Evolutionary conservation across 2,113 vertebrate genomes (phyloP).

Genomic region (Lanius collurio): DNA sequence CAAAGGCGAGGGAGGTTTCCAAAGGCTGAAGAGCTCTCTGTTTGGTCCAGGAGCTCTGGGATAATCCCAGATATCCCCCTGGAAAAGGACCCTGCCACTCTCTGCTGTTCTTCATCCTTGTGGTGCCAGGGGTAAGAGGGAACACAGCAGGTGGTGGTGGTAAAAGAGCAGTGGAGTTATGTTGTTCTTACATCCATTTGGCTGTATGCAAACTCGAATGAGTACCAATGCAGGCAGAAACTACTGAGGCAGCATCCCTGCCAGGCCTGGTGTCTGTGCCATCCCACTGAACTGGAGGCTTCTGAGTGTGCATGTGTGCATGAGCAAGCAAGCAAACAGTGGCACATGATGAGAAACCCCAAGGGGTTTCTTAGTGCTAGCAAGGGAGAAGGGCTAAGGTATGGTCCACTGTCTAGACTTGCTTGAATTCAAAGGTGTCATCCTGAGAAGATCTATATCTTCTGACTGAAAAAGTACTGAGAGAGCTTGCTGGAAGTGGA

Average conservation of each 20-base stretch:
- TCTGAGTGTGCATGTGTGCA: not conserved
- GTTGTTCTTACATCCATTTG: not conserved
- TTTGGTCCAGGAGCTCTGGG: not conserved
- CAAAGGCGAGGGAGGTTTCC: not conserved
- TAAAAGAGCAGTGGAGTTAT: not conserved
- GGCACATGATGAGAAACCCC: not conserved
- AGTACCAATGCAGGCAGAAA: not conserved
- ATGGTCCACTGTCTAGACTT: not conserved
- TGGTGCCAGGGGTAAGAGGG: not conserved
- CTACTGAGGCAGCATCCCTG: not conserved
- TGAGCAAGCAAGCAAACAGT: not conserved
- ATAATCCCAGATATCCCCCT: not conserved
- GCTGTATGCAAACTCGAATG: not conserved
- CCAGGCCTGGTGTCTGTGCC: fast-evolving
- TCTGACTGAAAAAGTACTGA: not conserved
- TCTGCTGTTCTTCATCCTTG: not conserved
- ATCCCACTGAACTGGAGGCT: not conserved
- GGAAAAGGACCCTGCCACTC: not conserved
- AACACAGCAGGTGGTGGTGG: not conserved
- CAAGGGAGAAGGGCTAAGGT: not conserved
- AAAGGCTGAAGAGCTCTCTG: not conserved
- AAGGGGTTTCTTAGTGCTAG: not conserved
- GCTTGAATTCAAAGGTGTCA: not conserved
- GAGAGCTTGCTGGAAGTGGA: not conserved
- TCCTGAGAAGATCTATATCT: not conserved